These are phyloP conservation scores for Dermolepida albohirtum DNA, from an alignment of 2,888 invertebrate genomes.

Conservation along the genomic window DNA sequence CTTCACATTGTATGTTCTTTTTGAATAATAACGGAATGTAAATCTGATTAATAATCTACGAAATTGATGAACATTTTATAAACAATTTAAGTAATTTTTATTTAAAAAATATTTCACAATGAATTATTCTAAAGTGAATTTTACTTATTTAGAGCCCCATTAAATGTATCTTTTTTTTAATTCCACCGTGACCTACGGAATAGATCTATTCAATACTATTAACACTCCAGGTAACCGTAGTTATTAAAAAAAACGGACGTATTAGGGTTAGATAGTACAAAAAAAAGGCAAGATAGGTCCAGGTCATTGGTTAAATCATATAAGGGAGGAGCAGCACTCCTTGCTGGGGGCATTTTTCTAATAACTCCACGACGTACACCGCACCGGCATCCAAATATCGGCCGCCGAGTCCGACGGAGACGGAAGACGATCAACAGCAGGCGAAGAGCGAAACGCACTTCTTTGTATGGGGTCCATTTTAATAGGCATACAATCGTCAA, in stretches of 20 bases:
- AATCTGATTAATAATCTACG: too few relatives aligned
- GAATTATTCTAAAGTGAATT: too few relatives aligned
- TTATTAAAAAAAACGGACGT: slow-evolving; percentile 40
- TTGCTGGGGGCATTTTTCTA: slow-evolving; percentile 61
- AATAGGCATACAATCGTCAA: slow-evolving; percentile 60
- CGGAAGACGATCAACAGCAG: slow-evolving; percentile 47
- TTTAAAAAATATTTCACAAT: too few relatives aligned
- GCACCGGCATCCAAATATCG: slow-evolving; percentile 41
- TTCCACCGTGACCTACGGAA: too few relatives aligned
- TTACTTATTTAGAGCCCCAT: too few relatives aligned
- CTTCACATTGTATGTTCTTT: too few relatives aligned
- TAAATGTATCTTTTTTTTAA: too few relatives aligned
- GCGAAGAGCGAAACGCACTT: slow-evolving; percentile 49
- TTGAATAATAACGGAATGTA: too few relatives aligned
- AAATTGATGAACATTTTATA: too few relatives aligned
- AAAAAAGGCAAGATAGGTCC: slow-evolving; percentile 41
- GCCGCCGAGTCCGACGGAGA: slow-evolving; percentile 46
- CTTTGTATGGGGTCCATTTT: slow-evolving; percentile 66
- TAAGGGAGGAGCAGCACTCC: slow-evolving; percentile 54
- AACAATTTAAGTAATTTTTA: too few relatives aligned
- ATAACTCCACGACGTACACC: slow-evolving; percentile 52
- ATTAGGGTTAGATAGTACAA: slow-evolving; percentile 51
- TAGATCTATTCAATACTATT: too few relatives aligned
- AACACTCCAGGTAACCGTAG: slow-evolving; percentile 1
- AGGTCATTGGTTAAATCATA: slow-evolving; percentile 52